Evolutionary conservation across 2,113 vertebrate genomes (phyloP), one percentile per base, ranked within the genome.

Genomic region (Chauna torquata): DNA sequence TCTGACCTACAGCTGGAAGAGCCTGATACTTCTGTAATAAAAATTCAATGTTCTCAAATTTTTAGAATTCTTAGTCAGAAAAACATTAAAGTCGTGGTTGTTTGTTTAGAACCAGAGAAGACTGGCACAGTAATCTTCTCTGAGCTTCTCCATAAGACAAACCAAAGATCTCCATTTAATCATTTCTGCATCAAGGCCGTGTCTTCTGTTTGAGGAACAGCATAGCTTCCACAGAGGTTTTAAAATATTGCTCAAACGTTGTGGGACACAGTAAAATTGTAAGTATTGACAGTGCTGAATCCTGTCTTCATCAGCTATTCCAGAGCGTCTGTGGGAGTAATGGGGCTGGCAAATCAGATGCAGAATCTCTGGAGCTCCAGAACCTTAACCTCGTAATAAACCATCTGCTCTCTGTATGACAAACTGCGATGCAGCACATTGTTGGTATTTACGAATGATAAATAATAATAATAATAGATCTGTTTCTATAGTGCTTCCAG

Each of bases 401-500:
- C 55, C 91, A 95, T 86, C 91, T 96, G 96, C 59, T 96, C 62
- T 61, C 71, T 83, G 40, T 44, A 82, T 76, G 92, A 83, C 89
- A 94, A 81, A 82, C 45, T 83, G 55, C 8, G 6, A 58, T 38
- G 24, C 52, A 95, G 76, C 75, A 79, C 55, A 57, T 62, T 88
- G 95, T 70, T 3, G 3, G 62, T 91, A 96, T 95, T 97, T 94
- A 92, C 1, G 0, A 75, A 92, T 78, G 34, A 95, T 66, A 47
- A 95, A 94, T 94, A 92, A 82, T 93, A 91, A 72, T 71, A 93
- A 61, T 92, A 91, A 80, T 85, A 86, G 12, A 87, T 90, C 30
- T 69, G 57, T 62, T 94, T 86, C 74, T 87, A 38, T 44, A 90
- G 91, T 55, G 64, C 28, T 97, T 96, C 91, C 80, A 95, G 80